Percentiles rank a stretch among this genome's conserved stretches.
These are phyloP conservation scores for Nannobrachium achirus DNA, from an alignment of 2,113 vertebrate species.

Conservation along the genomic window DNA sequence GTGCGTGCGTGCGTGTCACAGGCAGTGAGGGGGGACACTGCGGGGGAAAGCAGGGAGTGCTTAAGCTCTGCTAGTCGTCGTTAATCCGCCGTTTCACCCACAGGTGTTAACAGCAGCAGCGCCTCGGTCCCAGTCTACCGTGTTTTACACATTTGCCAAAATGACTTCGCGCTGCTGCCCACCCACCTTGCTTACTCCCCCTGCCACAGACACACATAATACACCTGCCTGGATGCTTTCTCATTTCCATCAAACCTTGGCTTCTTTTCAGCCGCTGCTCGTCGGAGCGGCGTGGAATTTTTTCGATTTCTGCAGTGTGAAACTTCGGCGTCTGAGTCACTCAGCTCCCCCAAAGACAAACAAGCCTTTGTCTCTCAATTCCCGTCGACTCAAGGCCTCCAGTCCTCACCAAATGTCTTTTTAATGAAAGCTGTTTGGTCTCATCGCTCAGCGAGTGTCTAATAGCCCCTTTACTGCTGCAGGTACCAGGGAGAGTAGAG, in stretches of 20 bases:
- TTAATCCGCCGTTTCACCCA: slow-evolving; percentile 45
- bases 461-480: slow-evolving; percentile 65
- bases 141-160: slow-evolving; percentile 45
- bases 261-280: slow-evolving; percentile 44
- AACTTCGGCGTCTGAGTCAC: slow-evolving; percentile 56
- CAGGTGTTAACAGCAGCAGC: slow-evolving; percentile 40
- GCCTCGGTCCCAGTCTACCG: slow-evolving; percentile 36
- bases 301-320: slow-evolving; percentile 33
- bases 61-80: slow-evolving; percentile 17
- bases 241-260: slow-evolving; percentile 50
- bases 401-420: slow-evolving; percentile 74
- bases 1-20: too few relatives aligned
- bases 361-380: slow-evolving; percentile 49
- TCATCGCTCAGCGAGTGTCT: slow-evolving; percentile 70
- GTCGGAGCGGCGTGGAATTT: slow-evolving; percentile 49
- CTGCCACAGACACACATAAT: slow-evolving; percentile 13
- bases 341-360: slow-evolving; percentile 39
- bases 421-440: slow-evolving; percentile 72
- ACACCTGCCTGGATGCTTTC: slow-evolving; percentile 43
- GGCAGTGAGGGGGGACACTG: neutral
- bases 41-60: neutral
- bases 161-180: slow-evolving; percentile 40
- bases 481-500: slow-evolving; percentile 54
- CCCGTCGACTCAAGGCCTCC: slow-evolving; percentile 59
- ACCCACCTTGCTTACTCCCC: slow-evolving; percentile 1